Evolutionary conservation across 2,113 vertebrate genomes (phyloP).

Genomic region (Tursiops truncatus): DNA sequence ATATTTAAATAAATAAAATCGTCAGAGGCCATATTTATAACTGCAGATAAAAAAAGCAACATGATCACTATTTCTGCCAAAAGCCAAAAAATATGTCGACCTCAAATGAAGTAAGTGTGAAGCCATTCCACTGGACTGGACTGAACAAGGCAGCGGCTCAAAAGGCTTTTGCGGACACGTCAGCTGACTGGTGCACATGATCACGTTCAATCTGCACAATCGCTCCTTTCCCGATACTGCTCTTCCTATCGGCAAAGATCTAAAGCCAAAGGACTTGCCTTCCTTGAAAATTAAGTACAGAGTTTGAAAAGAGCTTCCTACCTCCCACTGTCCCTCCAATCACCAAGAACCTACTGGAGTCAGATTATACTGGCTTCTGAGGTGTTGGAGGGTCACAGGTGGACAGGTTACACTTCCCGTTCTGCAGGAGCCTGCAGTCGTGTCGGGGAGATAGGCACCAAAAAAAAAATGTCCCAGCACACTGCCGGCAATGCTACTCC

Average conservation of each 20-base stretch:
- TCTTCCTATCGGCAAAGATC: not conserved
- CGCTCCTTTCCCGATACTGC: not conserved
- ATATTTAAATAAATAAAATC: not conserved
- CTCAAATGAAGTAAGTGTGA: not conserved
- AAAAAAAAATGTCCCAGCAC: accelerated
- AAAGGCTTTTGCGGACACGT: not conserved
- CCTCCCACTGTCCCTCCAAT: not conserved
- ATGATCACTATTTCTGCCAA: not conserved
- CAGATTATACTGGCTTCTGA: accelerated
- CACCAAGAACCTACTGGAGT: not conserved
- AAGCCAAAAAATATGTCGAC: not conserved
- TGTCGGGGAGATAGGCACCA: not conserved
- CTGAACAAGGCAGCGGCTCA: too few relatives aligned
- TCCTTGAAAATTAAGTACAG: not conserved
- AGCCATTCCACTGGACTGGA: too few relatives aligned
- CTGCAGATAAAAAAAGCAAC: not conserved
- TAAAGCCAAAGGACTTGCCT: not conserved
- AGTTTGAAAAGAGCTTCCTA: not conserved
- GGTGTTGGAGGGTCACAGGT: not conserved
- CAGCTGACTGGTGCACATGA: accelerated
- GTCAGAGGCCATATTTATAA: not conserved
- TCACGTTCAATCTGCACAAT: accelerated
- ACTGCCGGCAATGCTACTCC: too few relatives aligned
- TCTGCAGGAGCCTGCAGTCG: not conserved
- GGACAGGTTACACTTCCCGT: not conserved